These are phyloP conservation scores for Agriopis marginaria DNA, from an alignment of 2,888 invertebrate genomes.

Conservation along the genomic window DNA sequence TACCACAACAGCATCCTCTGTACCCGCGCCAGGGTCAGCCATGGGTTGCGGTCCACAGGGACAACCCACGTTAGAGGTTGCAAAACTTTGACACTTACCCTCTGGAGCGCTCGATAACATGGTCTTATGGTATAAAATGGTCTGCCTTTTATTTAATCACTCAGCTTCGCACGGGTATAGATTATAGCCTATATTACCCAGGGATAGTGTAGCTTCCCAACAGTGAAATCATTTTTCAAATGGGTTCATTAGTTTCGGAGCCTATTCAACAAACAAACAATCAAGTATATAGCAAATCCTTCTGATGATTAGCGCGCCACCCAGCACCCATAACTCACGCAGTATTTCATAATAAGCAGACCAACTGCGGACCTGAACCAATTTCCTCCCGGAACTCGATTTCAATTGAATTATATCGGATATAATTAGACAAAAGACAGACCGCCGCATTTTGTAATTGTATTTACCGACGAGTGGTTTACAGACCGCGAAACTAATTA, in stretches of 20 bases:
- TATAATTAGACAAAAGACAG: conserved; percentile 46
- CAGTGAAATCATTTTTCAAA: no score
- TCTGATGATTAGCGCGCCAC: no score
- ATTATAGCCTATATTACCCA: no score
- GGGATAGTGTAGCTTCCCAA: no score
- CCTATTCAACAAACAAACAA: no score
- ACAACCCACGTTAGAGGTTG: background rate
- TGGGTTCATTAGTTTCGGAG: no score
- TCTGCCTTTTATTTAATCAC: no score
- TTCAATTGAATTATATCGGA: conserved; percentile 41
- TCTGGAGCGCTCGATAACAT: background rate
- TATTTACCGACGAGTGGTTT: conserved; percentile 31
- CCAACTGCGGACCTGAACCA: conserved; percentile 24
- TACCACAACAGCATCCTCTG: conserved; percentile 4
- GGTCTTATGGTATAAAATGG: no score
- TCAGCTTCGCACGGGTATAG: no score
- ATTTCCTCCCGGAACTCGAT: conserved; percentile 27
- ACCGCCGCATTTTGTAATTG: conserved; percentile 38
- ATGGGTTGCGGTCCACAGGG: background rate
- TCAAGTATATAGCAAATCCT: no score
- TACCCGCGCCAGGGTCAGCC: background rate
- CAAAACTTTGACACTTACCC: background rate
- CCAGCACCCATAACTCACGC: background rate
- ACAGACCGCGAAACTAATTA: conserved; percentile 27
- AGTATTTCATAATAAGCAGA: conserved; percentile 11